Conservation (phyloP, 2,888 invertebrate genomes). For the Sussaba pulchella region DNA sequence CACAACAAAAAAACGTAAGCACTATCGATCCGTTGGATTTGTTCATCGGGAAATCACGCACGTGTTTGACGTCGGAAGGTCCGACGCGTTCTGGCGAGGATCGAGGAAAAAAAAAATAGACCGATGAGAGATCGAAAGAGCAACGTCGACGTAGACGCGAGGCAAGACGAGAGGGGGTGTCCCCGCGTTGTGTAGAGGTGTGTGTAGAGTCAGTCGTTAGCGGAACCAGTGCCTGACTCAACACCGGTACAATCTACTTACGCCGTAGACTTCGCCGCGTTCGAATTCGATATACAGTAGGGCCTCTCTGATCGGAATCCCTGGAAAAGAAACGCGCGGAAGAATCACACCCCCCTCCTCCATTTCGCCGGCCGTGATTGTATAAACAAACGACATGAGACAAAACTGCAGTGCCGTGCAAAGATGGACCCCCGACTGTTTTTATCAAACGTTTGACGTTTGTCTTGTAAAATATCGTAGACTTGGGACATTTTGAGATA, state of each 20-base stretch:
- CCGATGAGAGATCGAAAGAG: background rate
- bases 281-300: no score
- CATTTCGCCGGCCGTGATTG: no score
- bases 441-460: no score
- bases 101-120: conserved; percentile 10
- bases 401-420: no score
- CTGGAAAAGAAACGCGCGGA: no score
- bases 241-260: conserved; percentile 72
- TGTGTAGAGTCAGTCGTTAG: background rate
- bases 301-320: no score
- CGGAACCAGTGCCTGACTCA: conserved; percentile 69
- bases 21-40: background rate
- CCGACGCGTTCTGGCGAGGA: conserved; percentile 22
- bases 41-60: conserved; percentile 42
- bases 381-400: no score
- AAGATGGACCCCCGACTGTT: no score
- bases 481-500: no score
- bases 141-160: background rate
- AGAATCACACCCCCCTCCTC: no score
- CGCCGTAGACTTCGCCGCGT: conserved; percentile 34
- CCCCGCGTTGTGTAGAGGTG: no score
- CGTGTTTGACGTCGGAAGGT: conserved; percentile 41
- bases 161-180: background rate
- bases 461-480: no score
- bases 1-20: background rate